Evolutionary conservation across 2,113 vertebrate species (phyloP).

Genomic region (Ptilonorhynchus violaceus): DNA sequence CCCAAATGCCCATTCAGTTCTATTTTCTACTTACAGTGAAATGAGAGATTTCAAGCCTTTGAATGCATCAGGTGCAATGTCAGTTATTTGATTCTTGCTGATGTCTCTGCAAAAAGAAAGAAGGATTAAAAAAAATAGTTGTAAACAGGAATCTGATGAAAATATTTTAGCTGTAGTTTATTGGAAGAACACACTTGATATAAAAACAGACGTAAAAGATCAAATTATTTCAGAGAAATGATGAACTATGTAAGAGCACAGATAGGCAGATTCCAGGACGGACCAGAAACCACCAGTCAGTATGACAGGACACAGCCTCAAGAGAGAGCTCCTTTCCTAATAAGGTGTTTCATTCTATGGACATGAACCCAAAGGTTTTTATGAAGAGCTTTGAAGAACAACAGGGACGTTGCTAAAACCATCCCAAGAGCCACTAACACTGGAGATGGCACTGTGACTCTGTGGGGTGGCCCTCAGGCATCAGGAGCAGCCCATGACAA

Average conservation of each 20-base stretch:
- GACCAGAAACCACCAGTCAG: not conserved
- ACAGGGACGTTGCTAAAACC: not conserved
- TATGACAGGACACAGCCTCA: not conserved
- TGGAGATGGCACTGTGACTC: not conserved
- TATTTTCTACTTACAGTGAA: constrained; percentile 88
- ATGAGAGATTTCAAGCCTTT: constrained; percentile 94
- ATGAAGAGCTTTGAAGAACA: not conserved
- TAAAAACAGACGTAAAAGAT: not conserved
- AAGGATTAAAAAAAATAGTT: not conserved
- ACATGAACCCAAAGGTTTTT: not conserved
- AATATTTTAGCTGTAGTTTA: not conserved
- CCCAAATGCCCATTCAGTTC: not conserved
- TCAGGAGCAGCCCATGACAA: not conserved
- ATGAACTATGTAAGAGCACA: not conserved
- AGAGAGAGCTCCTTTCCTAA: not conserved
- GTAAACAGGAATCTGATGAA: not conserved
- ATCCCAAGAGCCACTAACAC: not conserved
- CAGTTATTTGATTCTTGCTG: constrained; percentile 98
- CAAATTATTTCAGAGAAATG: not conserved
- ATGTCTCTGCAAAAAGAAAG: constrained; percentile 85
- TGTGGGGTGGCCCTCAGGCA: not conserved
- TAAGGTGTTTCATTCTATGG: not conserved
- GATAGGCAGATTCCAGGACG: not conserved
- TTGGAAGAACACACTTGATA: not conserved
- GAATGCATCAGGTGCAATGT: constrained; percentile 94